Evolutionary conservation across 1,140 invertebrate species (phyloP), one percentile per base, ranked within the genome.

Genomic region (Paraescarpia echinospica): DNA sequence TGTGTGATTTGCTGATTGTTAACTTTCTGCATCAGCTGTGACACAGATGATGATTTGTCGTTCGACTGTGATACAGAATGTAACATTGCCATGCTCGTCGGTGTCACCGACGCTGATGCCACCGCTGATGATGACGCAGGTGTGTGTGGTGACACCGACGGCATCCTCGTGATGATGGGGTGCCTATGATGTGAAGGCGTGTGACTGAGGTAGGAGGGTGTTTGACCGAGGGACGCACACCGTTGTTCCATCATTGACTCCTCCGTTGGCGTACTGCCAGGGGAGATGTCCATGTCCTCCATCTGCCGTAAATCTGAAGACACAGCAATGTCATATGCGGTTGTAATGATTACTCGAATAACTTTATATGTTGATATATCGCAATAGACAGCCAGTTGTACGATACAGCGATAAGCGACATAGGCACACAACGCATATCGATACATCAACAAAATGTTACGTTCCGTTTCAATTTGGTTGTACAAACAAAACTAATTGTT

Each of bases 231-330:
- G 93, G 34, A 93, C 93, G 27, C 77, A 88, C 91, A 88, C 93
- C 95, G 94, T 35, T 97, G 98, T 91, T 94, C 91, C 35, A 89
- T 34, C 77, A 93, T 93, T 27, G 92, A 94, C 35, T 91, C 89
- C 33, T 93, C 92, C 89, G 97, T 98, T 59, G 98, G 97, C 93
- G 98, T 98, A 93, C 97, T 98, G 93, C 97, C 97, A n/a, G 97
- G 97, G 92, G 98, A 98, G 92, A 98, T 98, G 94, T 98, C 98
- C 98, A 98, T 98, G 95, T 98, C 98, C 97, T 91, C 91, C 34
- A 48, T 48, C 31, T 91, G 91, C 34, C 48, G 91, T 34, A 35
- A 90, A 90, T 90, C 89, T 90, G 89, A 31, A 34, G 33, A 33
- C 89, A 90, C 22, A 2, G 27, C 59, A 77, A 77, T 14, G 18